Base-by-base conservation (phyloP, 2,888 invertebrate species). In the Hydraecia micacea region DNA sequence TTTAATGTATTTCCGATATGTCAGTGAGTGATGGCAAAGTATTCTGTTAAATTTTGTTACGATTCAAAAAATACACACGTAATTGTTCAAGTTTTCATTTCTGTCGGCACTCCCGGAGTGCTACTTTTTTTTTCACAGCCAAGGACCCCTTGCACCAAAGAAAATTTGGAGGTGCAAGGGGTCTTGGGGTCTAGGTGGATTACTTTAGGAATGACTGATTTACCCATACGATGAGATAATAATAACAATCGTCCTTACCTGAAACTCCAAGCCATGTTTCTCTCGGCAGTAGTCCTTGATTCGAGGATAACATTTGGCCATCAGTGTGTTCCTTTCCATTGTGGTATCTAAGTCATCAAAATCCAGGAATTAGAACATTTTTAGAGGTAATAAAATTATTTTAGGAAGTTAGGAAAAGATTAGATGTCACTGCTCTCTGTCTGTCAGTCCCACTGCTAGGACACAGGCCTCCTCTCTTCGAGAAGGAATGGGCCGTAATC, bases 221-320 rank as follows among this genome's bases (percentile, higher is more conserved):
- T 46, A 46, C 28, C 13, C 13, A 6, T 42, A 42, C 1, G 25
- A 25, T n/a, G 13, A 66, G 25, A 66, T n/a, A 42, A 67, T 42
- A 21, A 46, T 13, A 46, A 6, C 2, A 49, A 15, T 2, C 13
- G 6, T 21, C 0, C 49, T 79, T 95, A 99, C 99, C 98, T 99
- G 99, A 97, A 99, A 99, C 93, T 99, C 99, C 55, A 99, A 96
- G 0, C 99, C 99, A 91, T 99, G 99, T 91, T 99, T 99, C 94
- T 99, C 99, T 75, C 99, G 96, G 92, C 99, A 99, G 93, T 99
- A 99, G 92, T 99, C 99, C 93, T 99, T 99, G 86, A 99, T 97
- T 92, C 98, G 98, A 0, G 99, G 99, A 94, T 99, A 99, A 86
- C 99, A 99, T 93, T 99, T 99, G 4, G 99, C 99, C 99, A 99